Evolutionary conservation across 2,113 vertebrate species (phyloP), one percentile per base, ranked within the genome.

Genomic region (Chaetodon auriga): DNA sequence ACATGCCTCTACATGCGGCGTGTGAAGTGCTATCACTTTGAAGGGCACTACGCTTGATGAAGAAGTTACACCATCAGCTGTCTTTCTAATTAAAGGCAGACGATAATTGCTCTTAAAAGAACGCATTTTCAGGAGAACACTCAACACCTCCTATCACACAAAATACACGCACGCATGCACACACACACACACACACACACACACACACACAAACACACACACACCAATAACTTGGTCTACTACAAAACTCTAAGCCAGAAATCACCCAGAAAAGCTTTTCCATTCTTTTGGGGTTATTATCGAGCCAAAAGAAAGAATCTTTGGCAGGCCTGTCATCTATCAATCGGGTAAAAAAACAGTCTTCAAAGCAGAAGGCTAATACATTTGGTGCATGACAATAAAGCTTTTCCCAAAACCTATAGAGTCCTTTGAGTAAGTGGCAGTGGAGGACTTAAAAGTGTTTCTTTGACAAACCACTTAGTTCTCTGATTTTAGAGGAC

Each of bases 401-500:
- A 87, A 88, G 79, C 78, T 80, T 86, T 88, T 66, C 68, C 61
- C 38, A 88, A 88, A 87, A 89, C 84, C 88, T 89, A 90, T 81
- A 70, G 79, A 88, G 75, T 77, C 80, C 51, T 87, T 80, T 75
- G 75, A 89, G 58, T 82, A 75, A 79, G 73, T 79, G 86, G 72
- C 74, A 64, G 71, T 30, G 36, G 48, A 82, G 58, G 75, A 91
- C 75, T 86, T 86, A 75, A 91, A 92, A 90, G 88, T 80, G 69
- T 85, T 86, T 87, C 85, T 88, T 91, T 93, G 90, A 92, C 89
- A 93, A 91, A 90, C 82, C 83, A 85, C 76, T 90, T 93, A 79
- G 79, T 84, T 92, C 77, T 86, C 72, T 85, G 89, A 86, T 90
- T 87, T 85, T 66, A 65, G 81, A 89, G 70, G 84, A 81, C 79